Base-by-base conservation (phyloP, 2,888 invertebrate species). In the Sphaerophoria rueppellii region DNA sequence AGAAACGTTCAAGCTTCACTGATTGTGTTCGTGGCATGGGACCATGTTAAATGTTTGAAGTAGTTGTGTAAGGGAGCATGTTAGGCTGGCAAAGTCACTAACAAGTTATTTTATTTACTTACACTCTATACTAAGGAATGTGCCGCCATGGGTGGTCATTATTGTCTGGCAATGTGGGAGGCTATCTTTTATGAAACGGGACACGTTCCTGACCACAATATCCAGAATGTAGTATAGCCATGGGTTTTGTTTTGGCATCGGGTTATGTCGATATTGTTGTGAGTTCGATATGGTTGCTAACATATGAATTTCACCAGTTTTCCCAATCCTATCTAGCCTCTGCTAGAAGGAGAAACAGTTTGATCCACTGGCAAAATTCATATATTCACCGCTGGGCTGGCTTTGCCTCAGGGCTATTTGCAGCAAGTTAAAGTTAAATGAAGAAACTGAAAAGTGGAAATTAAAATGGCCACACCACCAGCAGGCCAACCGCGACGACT, bases 401-500 rank as follows among this genome's bases (percentile, higher is more conserved):
- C 24, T 40, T 40, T 43, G 40, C 12, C 16, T 11, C 11, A 40
- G 32, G n/a, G 57, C 24, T 24, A 24, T 2, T 2, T 24, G 2
- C 34, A 71, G 52, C 58, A 65, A 6, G 52, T 40, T 40, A 54
- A 40, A 48, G 65, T 58, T 80, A 58, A 80, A 75, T 76, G 75
- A 80, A 83, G 79, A 83, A 80, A 80, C 74, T 75, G 61, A 50
- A 79, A 61, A 83, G 71, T 75, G 80, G 43, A 83, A 80, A 80
- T 72, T 80, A 80, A 79, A 83, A 72, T 67, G 67, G 67, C 46
- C 48, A 63, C 50, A 75, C 67, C 65, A 55, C 37, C 65, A 43
- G 65, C 71, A 37, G 14, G 40, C 7, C 4, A 6, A 57, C 48
- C 54, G 55, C 67, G 67, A 83, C 71, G 83, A 69, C 79, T 72